Conservation (phyloP, 2,113 vertebrate genomes). For the Thunnus thynnus region DNA sequence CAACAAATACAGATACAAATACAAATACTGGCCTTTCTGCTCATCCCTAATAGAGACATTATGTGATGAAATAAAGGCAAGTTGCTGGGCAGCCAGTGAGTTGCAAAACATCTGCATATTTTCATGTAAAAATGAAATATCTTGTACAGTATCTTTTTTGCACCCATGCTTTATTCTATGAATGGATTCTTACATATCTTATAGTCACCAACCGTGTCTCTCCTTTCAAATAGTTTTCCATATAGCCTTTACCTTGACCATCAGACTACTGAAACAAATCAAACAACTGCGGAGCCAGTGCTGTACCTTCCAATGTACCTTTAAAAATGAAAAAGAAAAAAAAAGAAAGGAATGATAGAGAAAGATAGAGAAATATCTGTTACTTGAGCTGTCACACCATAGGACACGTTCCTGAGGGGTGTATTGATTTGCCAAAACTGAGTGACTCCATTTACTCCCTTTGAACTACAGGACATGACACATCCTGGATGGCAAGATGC, state of each 20-base stretch:
- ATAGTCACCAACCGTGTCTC: too few relatives aligned
- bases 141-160: too few relatives aligned
- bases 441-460: constrained; percentile 38
- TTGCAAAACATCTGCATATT: too few relatives aligned
- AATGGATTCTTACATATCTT: too few relatives aligned
- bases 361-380: constrained; percentile 10
- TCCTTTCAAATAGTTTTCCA: too few relatives aligned
- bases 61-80: too few relatives aligned
- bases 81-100: too few relatives aligned
- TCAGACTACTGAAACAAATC: constrained; percentile 9
- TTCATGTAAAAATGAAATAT: too few relatives aligned
- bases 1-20: too few relatives aligned
- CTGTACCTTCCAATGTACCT: neutral
- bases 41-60: too few relatives aligned
- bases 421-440: constrained; percentile 62
- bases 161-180: too few relatives aligned
- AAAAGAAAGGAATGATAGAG: constrained; percentile 17
- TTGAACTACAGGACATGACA: constrained; percentile 57
- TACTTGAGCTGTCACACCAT: constrained; percentile 37
- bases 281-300: constrained; percentile 11
- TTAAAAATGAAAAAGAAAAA: neutral
- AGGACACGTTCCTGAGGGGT: constrained; percentile 23
- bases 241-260: neutral
- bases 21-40: too few relatives aligned
- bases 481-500: constrained; percentile 25